These are phyloP conservation scores for Anthophora plumipes DNA, from an alignment of 2,888 invertebrate genomes.

Conservation along the genomic window DNA sequence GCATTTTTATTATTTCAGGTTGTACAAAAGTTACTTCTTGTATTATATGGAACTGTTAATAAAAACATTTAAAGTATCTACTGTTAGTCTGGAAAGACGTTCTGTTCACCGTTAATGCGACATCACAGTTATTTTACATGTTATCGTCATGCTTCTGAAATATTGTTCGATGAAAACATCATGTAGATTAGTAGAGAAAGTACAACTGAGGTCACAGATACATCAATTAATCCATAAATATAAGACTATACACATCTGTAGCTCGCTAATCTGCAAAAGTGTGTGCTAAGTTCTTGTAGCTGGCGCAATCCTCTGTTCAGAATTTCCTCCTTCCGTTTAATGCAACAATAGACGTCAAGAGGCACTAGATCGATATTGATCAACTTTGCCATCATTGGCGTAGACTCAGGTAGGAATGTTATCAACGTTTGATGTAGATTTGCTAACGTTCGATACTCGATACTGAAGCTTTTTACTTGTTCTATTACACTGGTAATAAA, in stretches of 20 bases:
- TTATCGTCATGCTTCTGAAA: not conserved
- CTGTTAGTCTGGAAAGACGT: not conserved
- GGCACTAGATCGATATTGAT: constrained; percentile 61
- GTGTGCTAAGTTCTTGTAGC: constrained; percentile 77
- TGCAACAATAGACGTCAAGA: constrained; percentile 78
- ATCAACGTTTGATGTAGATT: constrained; percentile 73
- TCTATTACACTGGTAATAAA: constrained; percentile 74
- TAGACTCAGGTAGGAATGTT: constrained; percentile 71
- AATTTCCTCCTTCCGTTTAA: constrained; percentile 72
- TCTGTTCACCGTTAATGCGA: not conserved
- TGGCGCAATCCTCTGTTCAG: constrained; percentile 77
- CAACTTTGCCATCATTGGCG: not conserved
- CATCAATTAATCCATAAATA: not conserved
- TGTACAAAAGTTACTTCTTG: constrained; percentile 57
- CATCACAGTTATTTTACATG: constrained; percentile 36
- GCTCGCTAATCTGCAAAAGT: constrained; percentile 76
- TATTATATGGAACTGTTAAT: constrained; percentile 59
- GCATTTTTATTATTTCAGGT: constrained; percentile 63
- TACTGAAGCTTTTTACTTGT: constrained; percentile 63
- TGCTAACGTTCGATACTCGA: constrained; percentile 69
- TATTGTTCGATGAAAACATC: constrained; percentile 8
- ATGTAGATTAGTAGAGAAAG: constrained; percentile 9
- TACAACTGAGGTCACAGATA: not conserved
- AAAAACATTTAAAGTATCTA: constrained; percentile 44
- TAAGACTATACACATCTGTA: constrained; percentile 39